Evolutionary conservation across 2,113 vertebrate species (phyloP).

Genomic region (Ptychochromis oligacanthus): DNA sequence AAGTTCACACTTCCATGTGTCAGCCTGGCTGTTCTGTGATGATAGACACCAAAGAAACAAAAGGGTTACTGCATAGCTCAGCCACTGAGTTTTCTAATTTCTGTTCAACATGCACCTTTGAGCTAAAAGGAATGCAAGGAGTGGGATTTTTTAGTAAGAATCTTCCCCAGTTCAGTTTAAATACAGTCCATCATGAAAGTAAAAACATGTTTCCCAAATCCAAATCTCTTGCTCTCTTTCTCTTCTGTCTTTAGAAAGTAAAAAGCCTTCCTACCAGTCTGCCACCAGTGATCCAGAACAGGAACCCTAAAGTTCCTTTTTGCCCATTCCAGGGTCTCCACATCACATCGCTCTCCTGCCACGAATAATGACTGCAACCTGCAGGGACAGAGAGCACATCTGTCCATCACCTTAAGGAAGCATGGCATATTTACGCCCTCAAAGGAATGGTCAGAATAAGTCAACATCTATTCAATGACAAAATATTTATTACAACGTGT

Average conservation of each 20-base stretch:
- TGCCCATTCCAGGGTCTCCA: conserved; percentile 92
- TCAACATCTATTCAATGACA: background rate
- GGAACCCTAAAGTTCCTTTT: conserved; percentile 91
- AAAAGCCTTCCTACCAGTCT: conserved; percentile 86
- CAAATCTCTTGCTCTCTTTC: background rate
- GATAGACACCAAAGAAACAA: background rate
- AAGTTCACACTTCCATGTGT: background rate
- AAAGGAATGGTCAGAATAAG: background rate
- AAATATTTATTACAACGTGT: background rate
- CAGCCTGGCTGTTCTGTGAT: background rate
- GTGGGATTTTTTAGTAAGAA: background rate
- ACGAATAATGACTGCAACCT: conserved; percentile 89
- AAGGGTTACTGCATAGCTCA: background rate
- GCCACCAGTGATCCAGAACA: conserved; percentile 99
- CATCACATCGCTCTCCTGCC: conserved; percentile 94
- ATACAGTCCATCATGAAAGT: background rate
- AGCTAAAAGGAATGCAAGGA: background rate
- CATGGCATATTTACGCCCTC: background rate
- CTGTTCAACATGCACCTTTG: background rate
- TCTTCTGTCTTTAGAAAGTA: background rate
- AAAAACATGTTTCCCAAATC: background rate
- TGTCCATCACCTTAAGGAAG: conserved; percentile 1
- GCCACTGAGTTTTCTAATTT: background rate
- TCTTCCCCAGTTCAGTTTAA: background rate
- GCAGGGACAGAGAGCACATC: conserved; percentile 29